Evolutionary conservation across 2,888 invertebrate species (phyloP).

Genomic region (Pristionchus japonicus): DNA sequence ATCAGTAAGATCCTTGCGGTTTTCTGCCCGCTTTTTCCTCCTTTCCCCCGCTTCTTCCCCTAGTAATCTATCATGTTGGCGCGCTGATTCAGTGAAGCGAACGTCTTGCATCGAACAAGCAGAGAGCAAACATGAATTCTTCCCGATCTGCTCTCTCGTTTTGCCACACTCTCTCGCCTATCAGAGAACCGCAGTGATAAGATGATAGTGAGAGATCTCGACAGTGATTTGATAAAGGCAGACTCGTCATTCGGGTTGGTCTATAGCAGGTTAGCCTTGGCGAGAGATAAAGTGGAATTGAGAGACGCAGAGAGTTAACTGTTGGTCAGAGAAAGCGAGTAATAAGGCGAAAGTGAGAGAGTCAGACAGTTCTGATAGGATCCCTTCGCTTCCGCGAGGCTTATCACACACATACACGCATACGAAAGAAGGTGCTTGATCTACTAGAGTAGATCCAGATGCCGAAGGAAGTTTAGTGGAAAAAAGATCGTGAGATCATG

Average conservation of each 20-base stretch:
- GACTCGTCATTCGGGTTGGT: too few species aligned
- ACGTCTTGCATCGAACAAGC: conserved; percentile 32
- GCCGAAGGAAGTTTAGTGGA: background rate
- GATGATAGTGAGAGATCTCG: too few species aligned
- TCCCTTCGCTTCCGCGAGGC: background rate
- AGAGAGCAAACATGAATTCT: conserved; percentile 2
- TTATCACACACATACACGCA: background rate
- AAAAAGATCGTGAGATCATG: too few species aligned
- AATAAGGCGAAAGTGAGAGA: background rate
- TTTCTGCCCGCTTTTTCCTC: background rate
- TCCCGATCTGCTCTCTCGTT: background rate
- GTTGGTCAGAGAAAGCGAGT: background rate
- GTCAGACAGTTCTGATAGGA: conserved; percentile 3
- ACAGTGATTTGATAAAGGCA: too few species aligned
- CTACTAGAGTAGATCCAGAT: conserved; percentile 26
- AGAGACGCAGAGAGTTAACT: background rate
- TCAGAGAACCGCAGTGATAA: too few species aligned
- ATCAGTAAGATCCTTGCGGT: background rate
- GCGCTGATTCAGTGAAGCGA: background rate
- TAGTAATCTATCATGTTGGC: conserved; percentile 31
- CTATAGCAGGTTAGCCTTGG: too few species aligned
- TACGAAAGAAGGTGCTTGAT: background rate
- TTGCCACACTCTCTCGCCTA: background rate
- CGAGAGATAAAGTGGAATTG: background rate
- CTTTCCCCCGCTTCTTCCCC: background rate